Evolutionary conservation across 2,113 vertebrate species (phyloP), one percentile per base, ranked within the genome.

Genomic region (Labeo rohita): DNA sequence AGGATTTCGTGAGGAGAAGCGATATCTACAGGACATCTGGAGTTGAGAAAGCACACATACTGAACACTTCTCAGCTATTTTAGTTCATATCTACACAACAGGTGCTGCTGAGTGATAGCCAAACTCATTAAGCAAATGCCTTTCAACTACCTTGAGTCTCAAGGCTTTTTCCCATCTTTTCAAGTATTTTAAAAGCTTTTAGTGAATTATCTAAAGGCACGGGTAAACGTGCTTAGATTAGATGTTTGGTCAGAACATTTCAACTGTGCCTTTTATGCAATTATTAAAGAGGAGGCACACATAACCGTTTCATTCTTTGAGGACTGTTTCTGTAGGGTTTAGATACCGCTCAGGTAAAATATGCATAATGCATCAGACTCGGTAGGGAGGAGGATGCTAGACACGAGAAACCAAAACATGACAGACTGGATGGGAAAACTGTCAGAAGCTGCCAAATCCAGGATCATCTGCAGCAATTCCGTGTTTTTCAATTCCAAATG

Each of bases 1-100:
- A 0, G 61, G 13, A 0, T 93, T 99, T 82, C 94, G 96, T 88
- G 97, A 99, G 85, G 92, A 95, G 87, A 97, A 95, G 63, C 95
- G 94, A 5, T 99, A 99, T 89, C 95, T 98, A 78, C 97, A 99
- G 92, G 98, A 99, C 89, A 94, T 99, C 85, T 99, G 98, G 98
- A 95, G 93, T 85, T 98, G 93, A 97, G 54, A 68, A 15, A 74
- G 21, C 45, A 75, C 70, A n/a, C 18, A 47, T 75, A 49, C 1
- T 47, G 39, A n/a, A 50, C 45, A 49, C 43, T 49, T 81, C 28
- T 81, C 47, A 43, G n/a, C 13, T 18, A 0, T 80, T 80, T 43
- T 0, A 45, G 11, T 79, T 65, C 39, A 65, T 8, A 80, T 16
- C 6, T 10, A 43, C 39, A 47, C 39, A 43, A 49, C 59, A 80